Conservation (phyloP, 2,113 vertebrate species). For the Diadophis punctatus region DNA sequence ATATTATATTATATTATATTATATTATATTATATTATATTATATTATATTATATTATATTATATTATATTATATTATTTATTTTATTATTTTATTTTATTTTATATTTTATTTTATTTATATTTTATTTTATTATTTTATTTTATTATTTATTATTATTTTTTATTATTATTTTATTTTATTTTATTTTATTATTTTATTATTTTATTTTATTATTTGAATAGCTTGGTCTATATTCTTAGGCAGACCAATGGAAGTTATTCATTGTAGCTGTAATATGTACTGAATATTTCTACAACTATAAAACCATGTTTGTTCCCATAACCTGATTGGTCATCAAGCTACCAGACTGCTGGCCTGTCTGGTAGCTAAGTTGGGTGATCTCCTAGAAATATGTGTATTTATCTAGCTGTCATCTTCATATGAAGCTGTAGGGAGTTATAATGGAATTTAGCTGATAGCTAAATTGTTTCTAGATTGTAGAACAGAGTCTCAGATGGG, state of each 20-base stretch:
- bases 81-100: no score
- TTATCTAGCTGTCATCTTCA: neutral
- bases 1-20: no score
- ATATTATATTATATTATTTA: no score
- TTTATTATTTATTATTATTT: no score
- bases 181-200: no score
- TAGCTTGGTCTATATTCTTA: neutral
- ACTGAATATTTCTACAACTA: neutral
- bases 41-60: no score
- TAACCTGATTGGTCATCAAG: neutral
- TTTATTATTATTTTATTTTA: no score
- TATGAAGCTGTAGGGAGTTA: neutral
- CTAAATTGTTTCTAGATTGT: neutral
- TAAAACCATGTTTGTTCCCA: neutral
- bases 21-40: no score
- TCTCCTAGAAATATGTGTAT: neutral
- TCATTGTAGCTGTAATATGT: neutral
- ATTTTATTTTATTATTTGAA: no score
- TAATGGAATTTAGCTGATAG: neutral
- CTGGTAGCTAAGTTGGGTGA: neutral
- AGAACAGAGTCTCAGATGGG: neutral
- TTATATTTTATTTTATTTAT: no score
- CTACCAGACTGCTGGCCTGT: neutral
- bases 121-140: no score
- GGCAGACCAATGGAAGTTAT: neutral